Evolutionary conservation across 2,797 vertebrate species (phyloP), one percentile per base, ranked within the genome.

Genomic region (Falco berigora): DNA sequence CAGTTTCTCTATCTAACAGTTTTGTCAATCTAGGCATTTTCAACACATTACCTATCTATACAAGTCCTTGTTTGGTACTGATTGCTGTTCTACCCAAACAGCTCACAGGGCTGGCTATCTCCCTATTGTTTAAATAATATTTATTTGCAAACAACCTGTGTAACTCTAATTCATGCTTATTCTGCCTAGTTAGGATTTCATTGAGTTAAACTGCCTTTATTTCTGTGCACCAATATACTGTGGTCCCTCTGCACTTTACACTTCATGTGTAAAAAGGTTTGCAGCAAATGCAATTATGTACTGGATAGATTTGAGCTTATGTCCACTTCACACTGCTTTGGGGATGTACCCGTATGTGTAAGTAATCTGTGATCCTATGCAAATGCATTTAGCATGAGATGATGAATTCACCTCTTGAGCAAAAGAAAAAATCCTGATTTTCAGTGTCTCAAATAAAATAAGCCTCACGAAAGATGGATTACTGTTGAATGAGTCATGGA

Each of bases 11-110:
- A 82, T 73, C 95, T 86, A 46, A 94, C 69, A 95, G 93, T 96
- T 97, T 91, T 97, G 92, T 61, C 62, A 94, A 69, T 97, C 96
- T 88, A 94, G 71, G 92, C 84, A 71, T 97, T 98, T 97, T 92
- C 97, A 96, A 53, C 73, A 62, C 92, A 46, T 94, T 89, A 62
- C 67, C 87, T 96, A 93, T 86, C 96, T 18, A 0, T 19, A 5
- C 10, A 69, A 62, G 55, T 49, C 74, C 62, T 84, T 42, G 53
- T 85, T 53, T 46, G 64, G 62, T 47, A 44, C 44, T 67, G 85
- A 66, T 42, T 80, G 40, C 71, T 80, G 3, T 47, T 88, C 76
- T 85, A 63, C 69, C 52, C 36, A 79, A 12, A 25, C 69, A 80
- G 49, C 81, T 93, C 83, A 38, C 12, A 3, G 86, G 89, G 84